phyloP scores from a whole-genome alignment of 2,797 vertebrate species.

The Bovichtus diacanthus region DNA sequence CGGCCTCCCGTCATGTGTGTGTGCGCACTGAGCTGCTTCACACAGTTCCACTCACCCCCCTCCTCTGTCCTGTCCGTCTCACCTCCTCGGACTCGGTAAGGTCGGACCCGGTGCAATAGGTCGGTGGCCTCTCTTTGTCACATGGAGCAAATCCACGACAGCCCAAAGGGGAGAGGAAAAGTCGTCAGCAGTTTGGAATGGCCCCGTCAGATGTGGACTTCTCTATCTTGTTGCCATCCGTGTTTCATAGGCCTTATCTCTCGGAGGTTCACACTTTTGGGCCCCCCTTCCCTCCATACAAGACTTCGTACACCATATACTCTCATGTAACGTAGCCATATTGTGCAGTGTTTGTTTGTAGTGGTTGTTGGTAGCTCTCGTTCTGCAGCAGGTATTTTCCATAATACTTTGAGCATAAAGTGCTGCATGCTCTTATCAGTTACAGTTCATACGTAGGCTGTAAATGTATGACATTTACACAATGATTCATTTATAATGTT shows the following conservation, averaged over 20 bases:
- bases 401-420: conserved; percentile 48
- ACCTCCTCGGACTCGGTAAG: conserved; percentile 80
- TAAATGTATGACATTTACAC: neutral
- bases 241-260: conserved; percentile 38
- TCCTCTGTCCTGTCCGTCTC: conserved; percentile 66
- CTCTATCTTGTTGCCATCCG: conserved; percentile 31
- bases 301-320: conserved; percentile 34
- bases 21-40: conserved; percentile 58
- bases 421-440: conserved; percentile 51
- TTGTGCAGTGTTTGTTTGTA: conserved; percentile 50
- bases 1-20: conserved; percentile 32
- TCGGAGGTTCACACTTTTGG: conserved; percentile 34
- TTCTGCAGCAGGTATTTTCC: conserved; percentile 55
- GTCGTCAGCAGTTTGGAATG: conserved; percentile 21
- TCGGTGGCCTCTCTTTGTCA: conserved; percentile 85
- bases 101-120: conserved; percentile 80
- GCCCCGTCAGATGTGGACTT: conserved; percentile 36
- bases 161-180: neutral
- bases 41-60: conserved; percentile 65
- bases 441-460: conserved; percentile 29
- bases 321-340: conserved; percentile 53
- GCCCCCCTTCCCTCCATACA: too few species aligned
- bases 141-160: conserved; percentile 71
- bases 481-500: neutral
- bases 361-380: conserved; percentile 66